These are phyloP conservation scores for Botia kubotai DNA, from an alignment of 2,797 vertebrate genomes.

Conservation along the genomic window DNA sequence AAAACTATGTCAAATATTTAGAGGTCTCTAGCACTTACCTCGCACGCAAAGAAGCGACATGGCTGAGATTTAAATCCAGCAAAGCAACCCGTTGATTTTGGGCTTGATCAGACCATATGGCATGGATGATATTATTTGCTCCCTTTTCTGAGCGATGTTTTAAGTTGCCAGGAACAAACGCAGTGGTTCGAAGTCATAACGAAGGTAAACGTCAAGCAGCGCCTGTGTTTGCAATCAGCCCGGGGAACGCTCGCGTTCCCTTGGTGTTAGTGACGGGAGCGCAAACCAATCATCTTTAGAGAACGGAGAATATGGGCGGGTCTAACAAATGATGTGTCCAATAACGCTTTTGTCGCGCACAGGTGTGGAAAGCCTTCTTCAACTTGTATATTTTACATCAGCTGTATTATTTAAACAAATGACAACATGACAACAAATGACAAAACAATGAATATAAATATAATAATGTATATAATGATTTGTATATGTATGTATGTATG, in stretches of 20 bases:
- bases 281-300: constrained; percentile 26
- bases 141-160: not conserved
- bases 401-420: not conserved
- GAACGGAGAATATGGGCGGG: constrained; percentile 1
- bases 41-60: constrained; percentile 81
- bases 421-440: not conserved
- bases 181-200: constrained; percentile 1
- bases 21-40: constrained; percentile 66
- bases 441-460: too few species aligned
- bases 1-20: not conserved
- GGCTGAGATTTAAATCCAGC: constrained; percentile 44
- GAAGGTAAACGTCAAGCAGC: constrained; percentile 1
- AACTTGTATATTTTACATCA: not conserved
- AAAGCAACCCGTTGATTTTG: not conserved
- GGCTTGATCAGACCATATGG: not conserved
- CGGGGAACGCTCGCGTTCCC: constrained; percentile 2
- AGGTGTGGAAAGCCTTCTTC: constrained; percentile 27
- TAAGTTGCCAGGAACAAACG: not conserved
- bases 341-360: constrained; percentile 4
- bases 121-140: not conserved
- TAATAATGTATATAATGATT: too few species aligned
- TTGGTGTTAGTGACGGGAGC: constrained; percentile 12
- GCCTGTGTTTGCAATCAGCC: constrained; percentile 12
- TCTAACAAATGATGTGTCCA: not conserved
- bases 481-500: too few species aligned